These are phyloP conservation scores for Bursaphelenchus okinawaensis DNA, from an alignment of 2,888 invertebrate species.

Conservation along the genomic window DNA sequence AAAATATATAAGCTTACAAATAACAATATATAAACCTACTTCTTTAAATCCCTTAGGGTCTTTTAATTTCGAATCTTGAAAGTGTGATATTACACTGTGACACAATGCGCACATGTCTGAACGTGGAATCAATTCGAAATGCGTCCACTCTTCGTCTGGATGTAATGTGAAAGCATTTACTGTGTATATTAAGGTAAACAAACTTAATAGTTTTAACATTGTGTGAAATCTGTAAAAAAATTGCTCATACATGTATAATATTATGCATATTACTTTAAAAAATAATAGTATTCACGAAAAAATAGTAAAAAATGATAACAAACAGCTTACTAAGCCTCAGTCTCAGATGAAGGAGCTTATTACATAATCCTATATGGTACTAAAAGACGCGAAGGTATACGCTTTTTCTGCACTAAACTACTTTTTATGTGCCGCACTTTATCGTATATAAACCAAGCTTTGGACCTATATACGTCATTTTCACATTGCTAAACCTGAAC, in stretches of 20 bases:
- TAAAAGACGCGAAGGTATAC: too few relatives aligned
- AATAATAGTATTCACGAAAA: background rate
- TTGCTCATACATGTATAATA: too few relatives aligned
- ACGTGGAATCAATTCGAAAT: constrained; percentile 3
- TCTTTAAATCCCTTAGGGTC: constrained; percentile 4
- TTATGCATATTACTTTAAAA: background rate
- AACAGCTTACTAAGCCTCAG: too few relatives aligned
- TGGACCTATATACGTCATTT: too few relatives aligned
- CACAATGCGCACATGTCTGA: constrained; percentile 6
- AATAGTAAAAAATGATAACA: background rate
- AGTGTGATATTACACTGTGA: constrained; percentile 11
- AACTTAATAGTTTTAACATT: background rate
- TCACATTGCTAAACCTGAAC: too few relatives aligned
- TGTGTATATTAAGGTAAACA: background rate
- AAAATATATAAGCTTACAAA: background rate
- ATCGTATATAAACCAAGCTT: too few relatives aligned
- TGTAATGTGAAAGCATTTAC: background rate
- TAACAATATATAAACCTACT: background rate
- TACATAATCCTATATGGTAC: too few relatives aligned
- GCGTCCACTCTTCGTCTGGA: background rate
- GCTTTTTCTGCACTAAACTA: too few relatives aligned
- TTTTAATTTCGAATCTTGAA: constrained; percentile 5
- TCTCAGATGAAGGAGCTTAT: too few relatives aligned
- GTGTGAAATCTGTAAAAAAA: too few relatives aligned
- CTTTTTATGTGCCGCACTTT: too few relatives aligned